Conservation (phyloP, 2,888 invertebrate genomes). For the Rotaria socialis region DNA sequence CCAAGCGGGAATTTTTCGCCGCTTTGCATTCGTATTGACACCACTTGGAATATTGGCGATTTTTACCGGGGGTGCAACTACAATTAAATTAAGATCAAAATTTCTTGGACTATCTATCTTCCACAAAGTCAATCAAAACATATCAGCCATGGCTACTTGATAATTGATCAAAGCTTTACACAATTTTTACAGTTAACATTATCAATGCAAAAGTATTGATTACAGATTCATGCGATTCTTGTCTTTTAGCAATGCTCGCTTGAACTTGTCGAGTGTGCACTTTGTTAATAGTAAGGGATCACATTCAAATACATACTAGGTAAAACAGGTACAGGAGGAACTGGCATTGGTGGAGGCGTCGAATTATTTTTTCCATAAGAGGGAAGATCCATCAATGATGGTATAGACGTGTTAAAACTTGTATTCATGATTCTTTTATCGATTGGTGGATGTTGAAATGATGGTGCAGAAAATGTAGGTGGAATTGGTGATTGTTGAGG, state of each 20-base stretch:
- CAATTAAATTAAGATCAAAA: not conserved
- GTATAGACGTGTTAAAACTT: not conserved
- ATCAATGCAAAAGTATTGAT: no score
- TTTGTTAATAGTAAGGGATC: no score
- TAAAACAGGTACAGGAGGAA: not conserved
- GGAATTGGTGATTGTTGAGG: slow-evolving; percentile 53
- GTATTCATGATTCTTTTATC: not conserved
- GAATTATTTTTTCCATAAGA: not conserved
- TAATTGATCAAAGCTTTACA: no score
- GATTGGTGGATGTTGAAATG: slow-evolving; percentile 68
- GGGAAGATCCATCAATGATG: slow-evolving; percentile 27
- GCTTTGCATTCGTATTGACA: slow-evolving; percentile 68
- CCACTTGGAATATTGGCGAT: not conserved
- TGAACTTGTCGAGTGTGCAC: no score
- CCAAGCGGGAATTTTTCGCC: slow-evolving; percentile 90
- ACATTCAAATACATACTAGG: not conserved
- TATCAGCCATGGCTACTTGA: no score
- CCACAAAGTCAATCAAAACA: no score
- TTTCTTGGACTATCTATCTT: no score
- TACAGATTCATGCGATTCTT: no score
- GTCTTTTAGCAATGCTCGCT: no score
- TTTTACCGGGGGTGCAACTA: not conserved
- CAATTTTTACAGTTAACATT: no score
- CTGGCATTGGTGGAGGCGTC: not conserved
- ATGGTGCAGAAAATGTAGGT: slow-evolving; percentile 47